Evolutionary conservation across 2,113 vertebrate genomes (phyloP).

Genomic region (Pseudorasbora parva): DNA sequence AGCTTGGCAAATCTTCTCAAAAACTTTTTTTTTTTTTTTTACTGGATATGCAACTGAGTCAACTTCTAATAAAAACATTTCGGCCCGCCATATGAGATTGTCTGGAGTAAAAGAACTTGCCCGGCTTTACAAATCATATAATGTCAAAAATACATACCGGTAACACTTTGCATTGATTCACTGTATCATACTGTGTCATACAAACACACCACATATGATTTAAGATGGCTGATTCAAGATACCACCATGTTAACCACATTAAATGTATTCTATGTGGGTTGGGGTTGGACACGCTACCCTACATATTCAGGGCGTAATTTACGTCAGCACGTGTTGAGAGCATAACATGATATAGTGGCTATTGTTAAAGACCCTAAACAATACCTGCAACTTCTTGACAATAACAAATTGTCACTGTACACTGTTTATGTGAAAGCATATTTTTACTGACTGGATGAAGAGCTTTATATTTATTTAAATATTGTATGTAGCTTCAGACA

Average conservation of each 20-base stretch:
- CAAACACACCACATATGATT: background rate
- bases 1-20: background rate
- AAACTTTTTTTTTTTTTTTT: background rate
- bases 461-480: background rate
- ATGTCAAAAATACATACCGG: background rate
- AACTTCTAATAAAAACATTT: background rate
- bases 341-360: background rate
- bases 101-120: background rate
- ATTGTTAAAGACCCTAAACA: background rate
- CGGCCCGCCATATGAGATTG: background rate
- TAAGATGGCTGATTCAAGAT: background rate
- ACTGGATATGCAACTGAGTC: background rate
- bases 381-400: conserved; percentile 6
- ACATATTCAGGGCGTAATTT: background rate
- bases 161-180: background rate
- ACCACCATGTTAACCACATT: background rate
- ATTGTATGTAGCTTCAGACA: background rate
- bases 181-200: background rate
- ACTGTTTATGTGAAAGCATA: background rate
- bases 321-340: conserved; percentile 18
- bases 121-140: background rate
- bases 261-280: conserved; percentile 7
- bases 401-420: background rate
- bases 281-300: conserved; percentile 15
- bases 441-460: background rate